A percentile compares a stretch with the other conserved stretches of the same genome.
phyloP scores from a whole-genome alignment of 2,888 invertebrate genomes.

The Oscheius sp. region DNA sequence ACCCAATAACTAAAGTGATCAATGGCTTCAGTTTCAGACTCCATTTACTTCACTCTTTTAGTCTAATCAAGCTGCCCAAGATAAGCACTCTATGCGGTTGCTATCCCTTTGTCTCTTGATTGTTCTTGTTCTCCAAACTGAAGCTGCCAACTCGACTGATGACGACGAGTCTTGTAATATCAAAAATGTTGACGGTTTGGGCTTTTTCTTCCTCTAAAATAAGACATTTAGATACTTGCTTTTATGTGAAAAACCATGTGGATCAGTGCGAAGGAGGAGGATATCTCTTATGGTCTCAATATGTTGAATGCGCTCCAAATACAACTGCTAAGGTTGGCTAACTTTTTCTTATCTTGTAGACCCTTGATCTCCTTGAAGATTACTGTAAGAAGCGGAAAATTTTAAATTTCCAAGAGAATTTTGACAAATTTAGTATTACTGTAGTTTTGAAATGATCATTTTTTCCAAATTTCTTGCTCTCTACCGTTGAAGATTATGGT shows the following conservation, averaged over 20 bases:
- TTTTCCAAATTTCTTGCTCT: too few relatives aligned
- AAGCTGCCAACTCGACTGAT: not conserved
- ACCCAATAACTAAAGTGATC: not conserved
- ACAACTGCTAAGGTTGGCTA: slow-evolving; percentile 33
- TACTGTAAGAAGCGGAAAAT: too few relatives aligned
- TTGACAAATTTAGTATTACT: too few relatives aligned
- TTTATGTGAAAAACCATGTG: slow-evolving; percentile 47
- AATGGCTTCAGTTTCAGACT: not conserved
- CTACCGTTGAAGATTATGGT: not conserved
- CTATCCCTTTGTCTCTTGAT: not conserved
- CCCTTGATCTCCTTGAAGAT: too few relatives aligned
- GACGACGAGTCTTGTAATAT: slow-evolving; percentile 5
- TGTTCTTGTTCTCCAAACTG: not conserved
- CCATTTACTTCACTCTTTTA: not conserved
- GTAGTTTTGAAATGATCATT: too few relatives aligned
- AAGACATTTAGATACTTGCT: slow-evolving; percentile 35
- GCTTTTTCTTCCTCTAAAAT: not conserved
- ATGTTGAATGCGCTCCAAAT: slow-evolving; percentile 48
- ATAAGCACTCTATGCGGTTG: slow-evolving; percentile 9
- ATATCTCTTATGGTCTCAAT: slow-evolving; percentile 57
- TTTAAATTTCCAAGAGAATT: too few relatives aligned
- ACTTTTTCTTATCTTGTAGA: too few relatives aligned
- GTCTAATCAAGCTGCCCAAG: not conserved
- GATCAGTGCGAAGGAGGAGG: slow-evolving; percentile 65
- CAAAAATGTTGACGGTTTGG: not conserved